Conservation (phyloP, 2,113 vertebrate genomes). For the Octodon degus region DNA sequence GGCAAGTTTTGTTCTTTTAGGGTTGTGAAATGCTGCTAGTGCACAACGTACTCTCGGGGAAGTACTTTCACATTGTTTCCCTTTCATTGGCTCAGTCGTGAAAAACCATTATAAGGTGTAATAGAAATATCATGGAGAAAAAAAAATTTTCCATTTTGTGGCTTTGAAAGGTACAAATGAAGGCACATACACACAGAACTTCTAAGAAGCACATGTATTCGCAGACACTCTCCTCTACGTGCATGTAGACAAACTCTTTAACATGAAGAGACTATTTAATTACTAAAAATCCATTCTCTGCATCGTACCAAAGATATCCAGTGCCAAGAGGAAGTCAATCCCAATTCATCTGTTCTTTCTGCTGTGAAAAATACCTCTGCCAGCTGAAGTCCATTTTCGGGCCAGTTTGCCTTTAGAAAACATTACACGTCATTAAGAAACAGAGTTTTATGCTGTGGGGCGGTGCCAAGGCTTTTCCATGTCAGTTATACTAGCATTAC, state of each 20-base stretch:
- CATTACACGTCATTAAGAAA: constrained; percentile 39
- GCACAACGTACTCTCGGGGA: not conserved
- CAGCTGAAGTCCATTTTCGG: constrained; percentile 95
- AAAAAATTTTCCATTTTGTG: not conserved
- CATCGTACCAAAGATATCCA: constrained; percentile 90
- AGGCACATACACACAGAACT: not conserved
- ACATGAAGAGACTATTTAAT: not conserved
- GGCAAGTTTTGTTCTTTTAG: not conserved
- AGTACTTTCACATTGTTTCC: not conserved
- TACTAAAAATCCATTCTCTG: not conserved
- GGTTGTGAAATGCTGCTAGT: not conserved
- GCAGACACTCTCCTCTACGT: not conserved
- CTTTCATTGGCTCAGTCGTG: not conserved
- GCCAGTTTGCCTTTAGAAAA: constrained; percentile 92
- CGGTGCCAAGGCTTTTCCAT: not conserved
- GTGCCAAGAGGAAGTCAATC: constrained; percentile 87
- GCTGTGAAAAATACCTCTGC: constrained; percentile 91
- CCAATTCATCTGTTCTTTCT: constrained; percentile 81
- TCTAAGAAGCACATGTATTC: not conserved
- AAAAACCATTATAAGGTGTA: not conserved
- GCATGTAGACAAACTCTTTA: not conserved
- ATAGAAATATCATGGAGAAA: not conserved
- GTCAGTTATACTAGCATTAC: constrained; percentile 81
- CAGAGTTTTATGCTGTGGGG: not conserved
- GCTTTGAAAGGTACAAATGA: not conserved